These are phyloP conservation scores for Nasonia longicornis DNA, from an alignment of 1,140 invertebrate genomes.

Conservation along the genomic window DNA sequence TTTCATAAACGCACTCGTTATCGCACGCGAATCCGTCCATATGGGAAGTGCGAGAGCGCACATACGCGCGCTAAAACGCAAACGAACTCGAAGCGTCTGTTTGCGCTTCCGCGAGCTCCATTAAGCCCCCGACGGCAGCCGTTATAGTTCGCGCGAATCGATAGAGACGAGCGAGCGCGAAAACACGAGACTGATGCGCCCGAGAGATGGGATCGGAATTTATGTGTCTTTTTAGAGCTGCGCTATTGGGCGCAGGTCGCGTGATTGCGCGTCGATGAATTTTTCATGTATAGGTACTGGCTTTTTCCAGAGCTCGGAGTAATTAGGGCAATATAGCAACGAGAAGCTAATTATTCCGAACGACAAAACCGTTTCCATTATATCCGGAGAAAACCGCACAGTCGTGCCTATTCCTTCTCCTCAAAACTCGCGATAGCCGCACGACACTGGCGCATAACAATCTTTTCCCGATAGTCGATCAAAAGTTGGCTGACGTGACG, in stretches of 20 bases:
- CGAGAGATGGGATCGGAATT: background rate
- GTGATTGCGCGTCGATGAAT: no score
- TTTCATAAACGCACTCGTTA: no score
- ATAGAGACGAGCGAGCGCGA: background rate
- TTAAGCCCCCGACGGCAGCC: background rate
- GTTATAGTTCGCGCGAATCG: slow-evolving; percentile 7
- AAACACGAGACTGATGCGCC: background rate
- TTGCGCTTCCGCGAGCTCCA: background rate
- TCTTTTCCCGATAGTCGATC: background rate
- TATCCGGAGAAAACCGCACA: no score
- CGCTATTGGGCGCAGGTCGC: background rate
- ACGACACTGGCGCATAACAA: background rate
- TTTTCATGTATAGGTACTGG: no score
- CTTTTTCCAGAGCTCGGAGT: no score
- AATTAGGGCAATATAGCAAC: no score
- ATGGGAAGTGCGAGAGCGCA: background rate
- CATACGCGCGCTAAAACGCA: background rate
- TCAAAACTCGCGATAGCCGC: no score
- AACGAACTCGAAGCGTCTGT: background rate
- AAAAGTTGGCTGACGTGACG: background rate
- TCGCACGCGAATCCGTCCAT: no score
- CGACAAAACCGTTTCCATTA: no score
- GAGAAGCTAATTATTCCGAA: no score
- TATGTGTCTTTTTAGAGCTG: background rate
- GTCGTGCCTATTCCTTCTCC: no score